A percentile compares a stretch with the other conserved stretches of the same genome.
Evolutionary conservation across 2,113 vertebrate genomes (phyloP).

Genomic region (Apodemus sylvaticus): DNA sequence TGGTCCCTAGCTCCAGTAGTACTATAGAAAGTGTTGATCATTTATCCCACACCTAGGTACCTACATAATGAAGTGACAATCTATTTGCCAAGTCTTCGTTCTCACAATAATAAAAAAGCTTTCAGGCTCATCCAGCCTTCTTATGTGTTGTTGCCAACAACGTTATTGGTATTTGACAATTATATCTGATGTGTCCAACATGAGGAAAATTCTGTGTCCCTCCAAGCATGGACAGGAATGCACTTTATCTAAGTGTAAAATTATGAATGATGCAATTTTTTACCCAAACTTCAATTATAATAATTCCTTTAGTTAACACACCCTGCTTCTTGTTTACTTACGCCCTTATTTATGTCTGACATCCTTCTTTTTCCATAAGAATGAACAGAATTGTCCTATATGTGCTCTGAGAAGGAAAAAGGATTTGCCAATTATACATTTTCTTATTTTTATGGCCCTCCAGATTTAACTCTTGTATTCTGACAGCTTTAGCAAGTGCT

Average conservation of each 20-base stretch:
- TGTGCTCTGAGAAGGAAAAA: constrained; percentile 18
- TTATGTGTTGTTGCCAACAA: constrained; percentile 56
- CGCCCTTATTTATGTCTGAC: constrained; percentile 48
- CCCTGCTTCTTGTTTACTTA: constrained; percentile 59
- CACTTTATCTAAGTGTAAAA: constrained; percentile 71
- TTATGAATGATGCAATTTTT: constrained; percentile 69
- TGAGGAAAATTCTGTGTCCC: constrained; percentile 68
- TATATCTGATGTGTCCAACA: constrained; percentile 16
- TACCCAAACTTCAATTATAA: constrained; percentile 56
- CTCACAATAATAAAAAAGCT: constrained; percentile 50
- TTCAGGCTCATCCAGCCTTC: constrained; percentile 49
- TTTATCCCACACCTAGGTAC: neutral
- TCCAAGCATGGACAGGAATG: constrained; percentile 38
- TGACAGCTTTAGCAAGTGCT: constrained; percentile 28
- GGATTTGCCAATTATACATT: constrained; percentile 42
- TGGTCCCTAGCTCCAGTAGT: constrained; percentile 42
- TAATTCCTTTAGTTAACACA: constrained; percentile 71
- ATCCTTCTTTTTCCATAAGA: constrained; percentile 57
- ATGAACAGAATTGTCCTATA: constrained; percentile 61
- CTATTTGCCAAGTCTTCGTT: constrained; percentile 26
- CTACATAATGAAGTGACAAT: constrained; percentile 40
- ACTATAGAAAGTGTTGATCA: constrained; percentile 49
- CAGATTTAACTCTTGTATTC: constrained; percentile 31
- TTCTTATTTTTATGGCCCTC: constrained; percentile 59
- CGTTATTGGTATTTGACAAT: constrained; percentile 74